phyloP scores from a whole-genome alignment of 2,888 invertebrate species.

The Scaeva pyrastri region DNA sequence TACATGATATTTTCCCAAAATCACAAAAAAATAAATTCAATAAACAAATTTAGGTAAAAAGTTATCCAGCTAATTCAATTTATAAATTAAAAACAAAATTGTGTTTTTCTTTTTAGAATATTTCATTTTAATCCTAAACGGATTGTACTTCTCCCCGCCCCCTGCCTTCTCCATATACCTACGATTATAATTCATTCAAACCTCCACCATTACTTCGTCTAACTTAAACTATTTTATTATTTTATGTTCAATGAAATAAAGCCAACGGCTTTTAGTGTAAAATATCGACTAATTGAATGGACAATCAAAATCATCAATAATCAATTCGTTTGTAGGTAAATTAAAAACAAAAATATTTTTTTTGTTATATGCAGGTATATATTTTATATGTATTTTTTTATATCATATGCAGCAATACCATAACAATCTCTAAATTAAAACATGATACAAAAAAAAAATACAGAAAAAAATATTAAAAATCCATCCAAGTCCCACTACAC shows the following conservation, averaged over 20 bases:
- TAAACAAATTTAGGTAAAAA: too few relatives aligned
- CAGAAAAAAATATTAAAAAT: not conserved
- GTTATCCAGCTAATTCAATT: too few relatives aligned
- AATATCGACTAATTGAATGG: constrained; percentile 8
- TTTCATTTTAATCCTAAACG: too few relatives aligned
- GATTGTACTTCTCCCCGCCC: too few relatives aligned
- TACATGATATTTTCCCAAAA: too few relatives aligned
- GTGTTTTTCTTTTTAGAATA: too few relatives aligned
- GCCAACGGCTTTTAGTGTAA: constrained; percentile 3
- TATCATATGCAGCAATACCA: constrained; percentile 5
- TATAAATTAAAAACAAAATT: too few relatives aligned
- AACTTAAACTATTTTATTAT: not conserved
- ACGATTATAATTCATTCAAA: too few relatives aligned
- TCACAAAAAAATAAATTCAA: too few relatives aligned
- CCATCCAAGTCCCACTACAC: constrained; percentile 27
- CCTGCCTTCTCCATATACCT: too few relatives aligned
- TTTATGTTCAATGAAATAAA: constrained; percentile 1
- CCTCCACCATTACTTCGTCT: too few relatives aligned
- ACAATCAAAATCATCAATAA: constrained; percentile 1
- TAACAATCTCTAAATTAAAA: constrained; percentile 36
- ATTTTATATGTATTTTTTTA: not conserved
- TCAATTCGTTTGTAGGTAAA: constrained; percentile 1
- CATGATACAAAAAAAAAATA: not conserved
- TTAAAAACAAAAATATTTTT: not conserved
- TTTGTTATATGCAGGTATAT: not conserved